Evolutionary conservation across 2,113 vertebrate species (phyloP).

Genomic region (Eonycteris spelaea): DNA sequence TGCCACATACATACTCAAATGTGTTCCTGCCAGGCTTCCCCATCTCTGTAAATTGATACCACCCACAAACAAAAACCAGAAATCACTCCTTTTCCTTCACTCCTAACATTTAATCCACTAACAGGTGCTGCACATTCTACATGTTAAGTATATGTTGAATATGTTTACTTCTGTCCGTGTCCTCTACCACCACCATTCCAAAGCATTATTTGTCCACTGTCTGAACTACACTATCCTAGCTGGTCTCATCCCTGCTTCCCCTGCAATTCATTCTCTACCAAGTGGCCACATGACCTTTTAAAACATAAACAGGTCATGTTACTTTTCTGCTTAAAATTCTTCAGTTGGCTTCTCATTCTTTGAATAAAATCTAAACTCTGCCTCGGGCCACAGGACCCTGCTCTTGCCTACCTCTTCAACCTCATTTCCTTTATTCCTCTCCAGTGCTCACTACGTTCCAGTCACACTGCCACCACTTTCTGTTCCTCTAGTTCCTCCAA

Average conservation of each 20-base stretch:
- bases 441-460: background rate
- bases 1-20: background rate
- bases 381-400: background rate
- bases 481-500: background rate
- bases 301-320: background rate
- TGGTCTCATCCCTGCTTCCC: background rate
- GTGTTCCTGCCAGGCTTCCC: background rate
- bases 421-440: background rate
- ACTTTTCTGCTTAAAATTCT: slow-evolving; percentile 15
- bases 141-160: background rate
- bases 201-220: background rate
- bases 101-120: background rate
- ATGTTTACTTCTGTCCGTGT: background rate
- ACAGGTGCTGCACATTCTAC: background rate
- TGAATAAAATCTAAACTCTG: background rate
- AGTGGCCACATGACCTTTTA: background rate
- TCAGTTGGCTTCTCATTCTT: background rate
- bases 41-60: background rate
- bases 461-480: background rate
- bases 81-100: background rate
- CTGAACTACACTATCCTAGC: background rate
- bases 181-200: background rate
- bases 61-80: background rate
- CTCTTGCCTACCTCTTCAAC: background rate
- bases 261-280: background rate